Base-by-base conservation (phyloP, 2,113 vertebrate species). In the Engraulis encrasicolus region DNA sequence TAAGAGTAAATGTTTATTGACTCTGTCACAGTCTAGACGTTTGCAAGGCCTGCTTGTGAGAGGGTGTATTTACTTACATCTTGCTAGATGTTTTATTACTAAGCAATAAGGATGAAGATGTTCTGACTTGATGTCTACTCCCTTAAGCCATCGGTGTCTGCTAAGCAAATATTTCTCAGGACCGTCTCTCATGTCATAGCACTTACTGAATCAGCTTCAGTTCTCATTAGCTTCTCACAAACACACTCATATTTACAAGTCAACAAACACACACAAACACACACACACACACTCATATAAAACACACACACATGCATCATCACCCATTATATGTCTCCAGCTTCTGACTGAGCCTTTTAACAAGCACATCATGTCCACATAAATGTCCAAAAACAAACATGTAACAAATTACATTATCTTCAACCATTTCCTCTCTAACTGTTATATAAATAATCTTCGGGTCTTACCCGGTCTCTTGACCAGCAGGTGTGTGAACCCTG, bases 401-500 rank as follows among this genome's bases (percentile, higher is more conserved):
- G n/a, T n/a, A n/a, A n/a, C n/a, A n/a, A n/a, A n/a, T n/a, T n/a
- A n/a, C n/a, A n/a, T n/a, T n/a, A n/a, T n/a, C n/a, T n/a, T n/a
- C n/a, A n/a, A n/a, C n/a, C n/a, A n/a, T n/a, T n/a, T n/a, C n/a
- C n/a, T n/a, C n/a, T n/a, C n/a, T n/a, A n/a, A n/a, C n/a, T n/a
- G n/a, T n/a, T n/a, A n/a, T n/a, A n/a, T n/a, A n/a, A n/a, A n/a
- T n/a, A n/a, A n/a, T n/a, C n/a, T n/a, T n/a, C n/a, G n/a, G n/a
- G 9, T 86, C 87, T 95, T 91, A 98, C 98, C 98, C 94, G 98
- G 98, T 91, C 95, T 95, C 86, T 93, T 95, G 88, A 99, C 96
- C 0, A 94, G 93, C 88, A 99, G 96, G 86, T 96, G 94, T 0
- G 97, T 98, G 81, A 96, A 94, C 0, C 97, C 97, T 0, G 98